Conservation (phyloP, 2,797 vertebrate species). For the Cichlasoma orientale region DNA sequence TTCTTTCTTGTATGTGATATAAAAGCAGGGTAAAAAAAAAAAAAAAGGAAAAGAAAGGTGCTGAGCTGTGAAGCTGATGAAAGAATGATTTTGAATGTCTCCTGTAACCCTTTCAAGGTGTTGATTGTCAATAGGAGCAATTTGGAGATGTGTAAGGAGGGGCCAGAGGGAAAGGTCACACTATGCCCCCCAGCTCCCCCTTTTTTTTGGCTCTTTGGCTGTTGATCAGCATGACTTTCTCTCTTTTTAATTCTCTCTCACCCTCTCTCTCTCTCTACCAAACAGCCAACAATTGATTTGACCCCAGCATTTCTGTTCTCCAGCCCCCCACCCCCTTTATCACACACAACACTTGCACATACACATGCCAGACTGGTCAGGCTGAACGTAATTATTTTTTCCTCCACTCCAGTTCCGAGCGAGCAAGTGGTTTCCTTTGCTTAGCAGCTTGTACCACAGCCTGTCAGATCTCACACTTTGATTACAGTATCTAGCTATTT, state of each 20-base stretch:
- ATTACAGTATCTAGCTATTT: constrained; percentile 76
- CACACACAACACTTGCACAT: constrained; percentile 27
- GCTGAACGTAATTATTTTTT: constrained; percentile 62
- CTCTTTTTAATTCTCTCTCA: constrained; percentile 10
- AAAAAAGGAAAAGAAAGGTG: constrained; percentile 51
- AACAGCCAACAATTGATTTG: constrained; percentile 51
- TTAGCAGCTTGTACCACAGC: constrained; percentile 71
- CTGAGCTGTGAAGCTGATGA: constrained; percentile 66
- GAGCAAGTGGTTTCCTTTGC: constrained; percentile 65
- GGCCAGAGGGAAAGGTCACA: constrained; percentile 41
- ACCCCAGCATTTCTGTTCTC: constrained; percentile 29
- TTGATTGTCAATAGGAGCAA: constrained; percentile 80
- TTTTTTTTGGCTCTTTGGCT: constrained; percentile 18
- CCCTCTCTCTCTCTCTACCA: constrained; percentile 10
- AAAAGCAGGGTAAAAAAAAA: constrained; percentile 48
- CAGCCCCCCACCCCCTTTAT: constrained; percentile 31
- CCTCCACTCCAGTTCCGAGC: constrained; percentile 41
- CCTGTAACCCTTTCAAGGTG: constrained; percentile 69
- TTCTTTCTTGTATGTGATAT: constrained; percentile 61
- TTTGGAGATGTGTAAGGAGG: constrained; percentile 54
- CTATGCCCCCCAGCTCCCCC: background rate
- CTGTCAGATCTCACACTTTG: constrained; percentile 75
- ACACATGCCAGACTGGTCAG: constrained; percentile 38
- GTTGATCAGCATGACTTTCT: constrained; percentile 48
- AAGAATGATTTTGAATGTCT: constrained; percentile 69